Conservation (phyloP, 2,888 invertebrate genomes). For the Chelonus formosanus region DNA sequence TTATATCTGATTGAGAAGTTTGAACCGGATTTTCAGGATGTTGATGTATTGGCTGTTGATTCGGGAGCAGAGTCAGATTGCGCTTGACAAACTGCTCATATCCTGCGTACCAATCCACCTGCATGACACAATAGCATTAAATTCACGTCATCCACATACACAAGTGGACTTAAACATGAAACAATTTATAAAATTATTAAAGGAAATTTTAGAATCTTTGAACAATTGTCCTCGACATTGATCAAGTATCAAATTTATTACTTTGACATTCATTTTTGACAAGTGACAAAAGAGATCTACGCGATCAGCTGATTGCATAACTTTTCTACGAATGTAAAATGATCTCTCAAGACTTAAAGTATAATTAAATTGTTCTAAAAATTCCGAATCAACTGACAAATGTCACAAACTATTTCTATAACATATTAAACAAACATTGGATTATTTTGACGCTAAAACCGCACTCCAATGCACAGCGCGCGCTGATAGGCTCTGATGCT, state of each 20-base stretch:
- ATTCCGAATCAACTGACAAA: not conserved
- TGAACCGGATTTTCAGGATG: slow-evolving; percentile 51
- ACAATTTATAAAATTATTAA: too few species aligned
- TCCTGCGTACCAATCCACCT: slow-evolving; percentile 66
- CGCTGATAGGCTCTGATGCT: slow-evolving; percentile 15
- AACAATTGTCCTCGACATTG: slow-evolving; percentile 22
- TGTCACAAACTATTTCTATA: slow-evolving; percentile 19
- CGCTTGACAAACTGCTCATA: slow-evolving; percentile 66
- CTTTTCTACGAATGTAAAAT: slow-evolving; percentile 51
- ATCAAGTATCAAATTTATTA: slow-evolving; percentile 27
- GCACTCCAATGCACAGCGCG: slow-evolving; percentile 44
- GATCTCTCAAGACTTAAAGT: slow-evolving; percentile 11
- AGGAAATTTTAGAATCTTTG: not conserved
- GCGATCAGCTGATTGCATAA: slow-evolving; percentile 66
- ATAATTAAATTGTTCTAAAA: slow-evolving; percentile 4
- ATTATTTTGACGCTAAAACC: slow-evolving; percentile 48
- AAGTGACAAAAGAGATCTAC: slow-evolving; percentile 61
- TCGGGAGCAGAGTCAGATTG: slow-evolving; percentile 65
- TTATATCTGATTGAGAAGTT: slow-evolving; percentile 53
- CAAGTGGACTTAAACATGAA: not conserved
- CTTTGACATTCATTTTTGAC: slow-evolving; percentile 64
- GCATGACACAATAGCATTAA: slow-evolving; percentile 43
- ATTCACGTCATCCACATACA: not conserved
- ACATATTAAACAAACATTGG: slow-evolving; percentile 23
- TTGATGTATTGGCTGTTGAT: slow-evolving; percentile 55